These are phyloP conservation scores for Zaprionus lachaisei DNA, from an alignment of 1,140 invertebrate genomes.

Conservation along the genomic window DNA sequence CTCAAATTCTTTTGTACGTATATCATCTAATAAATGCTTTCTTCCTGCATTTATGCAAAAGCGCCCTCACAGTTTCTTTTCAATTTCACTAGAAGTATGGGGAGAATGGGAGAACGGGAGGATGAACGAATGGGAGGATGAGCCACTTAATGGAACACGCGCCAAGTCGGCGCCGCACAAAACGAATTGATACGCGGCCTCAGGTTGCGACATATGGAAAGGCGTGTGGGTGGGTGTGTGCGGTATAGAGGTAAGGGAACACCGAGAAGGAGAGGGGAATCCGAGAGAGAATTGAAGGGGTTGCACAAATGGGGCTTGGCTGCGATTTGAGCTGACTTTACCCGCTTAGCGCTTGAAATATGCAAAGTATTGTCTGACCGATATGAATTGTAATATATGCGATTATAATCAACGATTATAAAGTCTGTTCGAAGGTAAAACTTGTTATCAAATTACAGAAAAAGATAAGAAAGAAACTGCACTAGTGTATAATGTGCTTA, in stretches of 20 bases:
- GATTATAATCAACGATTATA: conserved; percentile 10
- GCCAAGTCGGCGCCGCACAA: conserved; percentile 56
- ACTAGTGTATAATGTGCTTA: neutral
- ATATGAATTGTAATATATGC: conserved; percentile 13
- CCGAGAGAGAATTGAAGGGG: conserved; percentile 39
- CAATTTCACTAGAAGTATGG: conserved; percentile 30
- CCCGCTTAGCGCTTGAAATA: conserved; percentile 37
- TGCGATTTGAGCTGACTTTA: conserved; percentile 18
- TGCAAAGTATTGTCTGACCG: conserved; percentile 27
- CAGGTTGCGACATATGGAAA: conserved; percentile 53
- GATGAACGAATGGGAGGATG: conserved; percentile 51
- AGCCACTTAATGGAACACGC: conserved; percentile 77
- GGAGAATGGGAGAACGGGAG: neutral
- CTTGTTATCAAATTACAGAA: conserved; percentile 11
- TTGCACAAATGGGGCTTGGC: conserved; percentile 24
- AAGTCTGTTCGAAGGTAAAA: conserved; percentile 9
- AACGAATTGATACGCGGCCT: conserved; percentile 74
- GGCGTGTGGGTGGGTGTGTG: conserved; percentile 13
- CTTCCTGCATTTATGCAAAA: conserved; percentile 68
- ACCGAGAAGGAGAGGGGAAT: neutral
- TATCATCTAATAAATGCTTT: conserved; percentile 74
- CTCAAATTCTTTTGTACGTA: conserved; percentile 28
- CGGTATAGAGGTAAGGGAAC: neutral
- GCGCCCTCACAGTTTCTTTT: conserved; percentile 32
- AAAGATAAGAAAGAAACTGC: neutral